These are phyloP conservation scores for Ceryle rudis DNA, from an alignment of 2,797 vertebrate genomes.

Conservation along the genomic window DNA sequence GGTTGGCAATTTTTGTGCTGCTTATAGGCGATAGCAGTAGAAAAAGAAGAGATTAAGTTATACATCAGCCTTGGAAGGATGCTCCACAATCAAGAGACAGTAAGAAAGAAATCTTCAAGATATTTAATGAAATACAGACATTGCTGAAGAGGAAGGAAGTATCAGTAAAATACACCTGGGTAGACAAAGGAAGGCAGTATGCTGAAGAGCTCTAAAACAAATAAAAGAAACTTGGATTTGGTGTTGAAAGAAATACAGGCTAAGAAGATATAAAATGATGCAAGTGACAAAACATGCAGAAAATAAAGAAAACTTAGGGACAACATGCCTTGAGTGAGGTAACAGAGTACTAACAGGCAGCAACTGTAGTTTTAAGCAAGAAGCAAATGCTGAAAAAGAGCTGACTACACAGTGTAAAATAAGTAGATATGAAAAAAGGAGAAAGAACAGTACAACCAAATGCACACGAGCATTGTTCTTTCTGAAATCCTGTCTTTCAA, in stretches of 20 bases:
- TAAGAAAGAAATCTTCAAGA: not conserved
- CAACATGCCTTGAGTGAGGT: not conserved
- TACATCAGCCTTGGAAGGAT: not conserved
- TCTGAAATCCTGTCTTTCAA: not conserved
- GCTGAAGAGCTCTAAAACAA: not conserved
- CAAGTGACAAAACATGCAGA: not conserved
- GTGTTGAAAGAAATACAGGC: not conserved
- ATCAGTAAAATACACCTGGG: not conserved
- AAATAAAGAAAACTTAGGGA: not conserved
- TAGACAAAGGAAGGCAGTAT: not conserved
- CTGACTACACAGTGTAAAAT: not conserved
- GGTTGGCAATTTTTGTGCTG: not conserved
- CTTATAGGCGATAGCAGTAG: not conserved
- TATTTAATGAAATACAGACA: not conserved
- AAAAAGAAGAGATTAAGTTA: conserved; percentile 5
- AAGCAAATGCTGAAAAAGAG: not conserved
- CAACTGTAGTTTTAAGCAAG: not conserved
- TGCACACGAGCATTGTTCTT: not conserved
- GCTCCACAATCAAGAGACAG: not conserved
- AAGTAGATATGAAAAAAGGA: not conserved
- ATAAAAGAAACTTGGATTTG: not conserved
- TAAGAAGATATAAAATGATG: not conserved
- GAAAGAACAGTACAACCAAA: not conserved
- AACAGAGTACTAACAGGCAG: not conserved
- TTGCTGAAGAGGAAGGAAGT: not conserved